These are phyloP conservation scores for Rynchops niger DNA, from an alignment of 2,113 vertebrate species.

Conservation along the genomic window DNA sequence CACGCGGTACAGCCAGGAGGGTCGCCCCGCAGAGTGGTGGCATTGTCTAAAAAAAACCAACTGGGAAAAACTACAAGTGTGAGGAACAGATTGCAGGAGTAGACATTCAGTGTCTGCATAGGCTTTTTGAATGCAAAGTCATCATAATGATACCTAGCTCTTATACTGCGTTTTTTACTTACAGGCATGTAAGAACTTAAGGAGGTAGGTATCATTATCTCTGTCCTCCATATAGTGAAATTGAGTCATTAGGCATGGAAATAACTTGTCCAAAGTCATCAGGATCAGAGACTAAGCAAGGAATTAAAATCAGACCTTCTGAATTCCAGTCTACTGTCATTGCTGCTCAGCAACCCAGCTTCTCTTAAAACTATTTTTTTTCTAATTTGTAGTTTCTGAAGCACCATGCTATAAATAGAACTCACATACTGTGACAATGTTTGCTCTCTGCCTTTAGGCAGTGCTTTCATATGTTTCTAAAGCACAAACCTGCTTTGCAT, in stretches of 20 bases:
- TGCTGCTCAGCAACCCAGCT: slow-evolving; percentile 53
- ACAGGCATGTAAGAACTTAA: neutral
- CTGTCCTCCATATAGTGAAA: neutral
- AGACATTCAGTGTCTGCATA: neutral
- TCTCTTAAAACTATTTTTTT: neutral
- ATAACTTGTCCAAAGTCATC: neutral
- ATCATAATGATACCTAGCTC: neutral
- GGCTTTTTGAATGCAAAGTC: neutral
- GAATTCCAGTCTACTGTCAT: neutral
- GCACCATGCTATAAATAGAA: neutral
- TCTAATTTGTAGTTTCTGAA: slow-evolving; percentile 44
- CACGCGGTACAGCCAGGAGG: neutral
- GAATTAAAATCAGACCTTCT: neutral
- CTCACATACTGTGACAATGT: slow-evolving; percentile 11
- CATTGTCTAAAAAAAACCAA: neutral
- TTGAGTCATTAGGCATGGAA: neutral
- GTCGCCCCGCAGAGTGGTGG: accelerated
- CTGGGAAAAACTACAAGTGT: neutral
- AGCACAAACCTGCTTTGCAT: neutral
- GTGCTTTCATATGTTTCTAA: neutral
- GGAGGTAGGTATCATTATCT: neutral
- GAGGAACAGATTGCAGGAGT: neutral
- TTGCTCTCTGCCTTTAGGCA: slow-evolving; percentile 16
- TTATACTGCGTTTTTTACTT: neutral
- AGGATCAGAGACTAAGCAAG: neutral